phyloP scores from a whole-genome alignment of 2,113 vertebrate species.

The Caracal caracal region DNA sequence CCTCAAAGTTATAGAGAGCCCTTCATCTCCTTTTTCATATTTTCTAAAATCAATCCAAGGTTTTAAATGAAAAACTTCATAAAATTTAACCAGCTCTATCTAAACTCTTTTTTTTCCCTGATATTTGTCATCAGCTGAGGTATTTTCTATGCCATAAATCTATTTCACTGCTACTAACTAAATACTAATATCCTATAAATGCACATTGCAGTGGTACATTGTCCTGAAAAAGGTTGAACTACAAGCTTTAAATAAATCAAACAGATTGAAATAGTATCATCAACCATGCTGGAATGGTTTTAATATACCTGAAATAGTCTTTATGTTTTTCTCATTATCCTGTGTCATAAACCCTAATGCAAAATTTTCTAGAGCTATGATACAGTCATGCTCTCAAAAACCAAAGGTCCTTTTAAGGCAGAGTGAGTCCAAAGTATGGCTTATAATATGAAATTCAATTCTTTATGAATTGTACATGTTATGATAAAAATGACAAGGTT shows the following conservation, averaged over 20 bases:
- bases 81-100: not conserved
- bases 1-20: not conserved
- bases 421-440: not conserved
- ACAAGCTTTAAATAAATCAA: slow-evolving; percentile 53
- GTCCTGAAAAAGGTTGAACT: slow-evolving; percentile 35
- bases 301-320: slow-evolving; percentile 47
- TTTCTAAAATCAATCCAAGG: not conserved
- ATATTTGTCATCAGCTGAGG: not conserved
- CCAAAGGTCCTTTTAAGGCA: not conserved
- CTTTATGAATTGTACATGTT: not conserved
- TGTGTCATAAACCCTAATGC: slow-evolving; percentile 40
- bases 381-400: not conserved
- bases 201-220: not conserved
- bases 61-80: slow-evolving; percentile 51
- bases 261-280: slow-evolving; percentile 37
- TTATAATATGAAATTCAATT: slow-evolving; percentile 46
- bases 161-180: not conserved
- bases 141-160: slow-evolving; percentile 29
- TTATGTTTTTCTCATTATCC: slow-evolving; percentile 64
- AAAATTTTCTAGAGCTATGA: slow-evolving; percentile 28
- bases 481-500: slow-evolving; percentile 46
- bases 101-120: not conserved
- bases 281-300: slow-evolving; percentile 54
- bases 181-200: slow-evolving; percentile 54
- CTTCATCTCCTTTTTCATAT: not conserved